Evolutionary conservation across 2,797 vertebrate species (phyloP), one percentile per base, ranked within the genome.

Genomic region (Hirundo rustica): DNA sequence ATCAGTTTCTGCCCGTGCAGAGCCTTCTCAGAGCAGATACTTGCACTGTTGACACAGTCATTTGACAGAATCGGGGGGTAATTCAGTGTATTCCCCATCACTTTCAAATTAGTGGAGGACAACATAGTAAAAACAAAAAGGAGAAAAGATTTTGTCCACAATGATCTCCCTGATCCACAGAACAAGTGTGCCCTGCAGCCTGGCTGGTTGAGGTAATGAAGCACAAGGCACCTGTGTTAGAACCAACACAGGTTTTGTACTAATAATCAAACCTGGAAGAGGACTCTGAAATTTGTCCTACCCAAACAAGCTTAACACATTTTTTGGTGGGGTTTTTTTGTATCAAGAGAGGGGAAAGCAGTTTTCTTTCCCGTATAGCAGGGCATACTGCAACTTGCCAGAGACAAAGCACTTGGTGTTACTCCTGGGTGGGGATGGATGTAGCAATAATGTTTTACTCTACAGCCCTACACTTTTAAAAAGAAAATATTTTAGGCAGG

Each of bases 191-290:
- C n/a, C 55, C 70, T 40, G 48, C 70, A 80, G 14, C 45, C 32
- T 9, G 30, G 7, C 17, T 4, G 1, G 38, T 6, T 26, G 44
- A 72, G 19, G 26, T 53, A 61, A 78, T 1, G 0, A 32, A 53
- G 40, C 50, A 75, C 36, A 64, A 80, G 3, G 16, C 22, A 53
- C 3, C 45, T 19, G 8, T 14, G 1, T 36, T 54, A 78, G 18
- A 87, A 73, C 10, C 30, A 42, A 20, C 66, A 82, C 64, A 73
- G 55, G 64, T 87, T 92, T 55, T 76, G 16, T 67, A 76, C 60
- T 21, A n/a, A 14, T 16, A 30, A 74, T 74, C 74, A 89, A 72
- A 74, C 29, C 16, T 67, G 36, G 61, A 79, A 73, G 48, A 91
- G 38, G 29, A 13, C 23, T 34, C 48, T 70, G 30, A 82, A 74